Evolutionary conservation across 2,888 invertebrate species (phyloP).

Genomic region (Rhagonycha lutea): DNA sequence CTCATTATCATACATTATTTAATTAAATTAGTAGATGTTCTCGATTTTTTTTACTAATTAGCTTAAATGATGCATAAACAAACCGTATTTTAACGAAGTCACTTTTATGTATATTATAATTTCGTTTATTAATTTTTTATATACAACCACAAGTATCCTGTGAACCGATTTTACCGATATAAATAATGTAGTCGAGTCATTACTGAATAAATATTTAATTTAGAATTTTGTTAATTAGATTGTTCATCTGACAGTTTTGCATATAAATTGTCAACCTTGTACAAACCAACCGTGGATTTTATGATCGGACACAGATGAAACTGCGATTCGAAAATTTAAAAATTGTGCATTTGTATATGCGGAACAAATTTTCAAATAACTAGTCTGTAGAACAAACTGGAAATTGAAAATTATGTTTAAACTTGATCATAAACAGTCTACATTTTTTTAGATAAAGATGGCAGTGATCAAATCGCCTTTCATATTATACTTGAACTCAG

Average conservation of each 20-base stretch:
- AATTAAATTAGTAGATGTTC: slow-evolving; percentile 1
- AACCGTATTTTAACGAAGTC: not conserved
- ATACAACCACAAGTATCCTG: not conserved
- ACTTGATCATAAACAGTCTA: slow-evolving; percentile 26
- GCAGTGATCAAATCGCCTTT: slow-evolving; percentile 26
- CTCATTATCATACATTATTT: slow-evolving; percentile 13
- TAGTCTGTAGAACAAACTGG: slow-evolving; percentile 9
- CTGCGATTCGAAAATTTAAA: not conserved
- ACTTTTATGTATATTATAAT: not conserved
- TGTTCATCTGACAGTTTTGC: slow-evolving; percentile 15
- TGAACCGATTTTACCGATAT: slow-evolving; percentile 13
- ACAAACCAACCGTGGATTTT: slow-evolving; percentile 6
- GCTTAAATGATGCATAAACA: slow-evolving; percentile 5
- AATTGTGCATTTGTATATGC: not conserved
- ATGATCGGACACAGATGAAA: not conserved
- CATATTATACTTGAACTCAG: slow-evolving; percentile 21
- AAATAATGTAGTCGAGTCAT: slow-evolving; percentile 8
- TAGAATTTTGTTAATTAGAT: slow-evolving; percentile 16
- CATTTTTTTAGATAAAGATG: slow-evolving; percentile 29
- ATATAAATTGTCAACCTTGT: slow-evolving; percentile 15
- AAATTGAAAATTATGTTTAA: slow-evolving; percentile 26
- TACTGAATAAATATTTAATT: slow-evolving; percentile 9
- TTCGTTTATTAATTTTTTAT: slow-evolving; percentile 1
- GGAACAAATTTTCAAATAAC: slow-evolving; percentile 12
- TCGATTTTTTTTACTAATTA: slow-evolving; percentile 12